phyloP scores from a whole-genome alignment of 2,888 invertebrate species.

The Andrena praecox region DNA sequence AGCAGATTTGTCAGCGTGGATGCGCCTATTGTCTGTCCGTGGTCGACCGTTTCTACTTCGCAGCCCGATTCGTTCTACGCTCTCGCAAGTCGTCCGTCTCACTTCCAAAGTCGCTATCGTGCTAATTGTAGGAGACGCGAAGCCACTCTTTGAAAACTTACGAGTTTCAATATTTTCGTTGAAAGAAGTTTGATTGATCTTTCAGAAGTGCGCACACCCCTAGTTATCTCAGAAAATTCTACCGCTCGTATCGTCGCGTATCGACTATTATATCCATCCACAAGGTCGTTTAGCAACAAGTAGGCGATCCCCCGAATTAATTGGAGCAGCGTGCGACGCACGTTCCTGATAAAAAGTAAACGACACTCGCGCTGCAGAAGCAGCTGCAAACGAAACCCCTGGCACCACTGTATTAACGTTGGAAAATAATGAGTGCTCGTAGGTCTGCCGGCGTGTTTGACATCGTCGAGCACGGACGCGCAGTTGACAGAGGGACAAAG shows the following conservation, averaged over 20 bases:
- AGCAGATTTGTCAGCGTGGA: not conserved
- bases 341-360: not conserved
- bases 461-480: not conserved
- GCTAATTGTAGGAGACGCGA: too few relatives aligned
- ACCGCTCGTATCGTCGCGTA: too few relatives aligned
- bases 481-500: constrained; percentile 25
- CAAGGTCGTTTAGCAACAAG: too few relatives aligned
- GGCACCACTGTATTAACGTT: not conserved
- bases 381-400: not conserved
- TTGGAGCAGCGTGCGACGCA: not conserved
- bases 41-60: constrained; percentile 1
- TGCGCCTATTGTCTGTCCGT: not conserved
- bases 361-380: not conserved
- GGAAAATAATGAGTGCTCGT: constrained; percentile 7
- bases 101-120: too few relatives aligned
- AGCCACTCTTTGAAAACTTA: too few relatives aligned
- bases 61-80: too few relatives aligned
- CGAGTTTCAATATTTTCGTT: too few relatives aligned
- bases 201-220: too few relatives aligned
- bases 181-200: too few relatives aligned
- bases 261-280: too few relatives aligned
- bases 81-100: too few relatives aligned
- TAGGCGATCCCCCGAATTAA: not conserved
- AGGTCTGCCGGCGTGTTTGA: not conserved
- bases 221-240: too few relatives aligned